Evolutionary conservation across 2,113 vertebrate genomes (phyloP), one percentile per base, ranked within the genome.

Genomic region (Calidris pugnax): DNA sequence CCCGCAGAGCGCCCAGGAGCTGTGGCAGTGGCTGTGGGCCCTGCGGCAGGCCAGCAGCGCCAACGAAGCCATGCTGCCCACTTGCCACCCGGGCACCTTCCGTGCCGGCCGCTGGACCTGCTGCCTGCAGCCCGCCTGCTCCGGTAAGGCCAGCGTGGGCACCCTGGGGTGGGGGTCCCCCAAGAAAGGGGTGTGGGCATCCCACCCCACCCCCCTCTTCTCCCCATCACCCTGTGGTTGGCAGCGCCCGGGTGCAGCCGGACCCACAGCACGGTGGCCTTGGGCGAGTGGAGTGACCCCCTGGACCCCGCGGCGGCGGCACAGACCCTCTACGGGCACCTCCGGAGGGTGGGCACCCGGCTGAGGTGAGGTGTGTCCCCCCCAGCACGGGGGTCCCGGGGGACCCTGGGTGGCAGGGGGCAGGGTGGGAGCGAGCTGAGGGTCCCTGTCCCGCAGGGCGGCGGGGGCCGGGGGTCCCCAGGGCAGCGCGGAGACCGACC

Each of bases 11-110:
- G 97, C 99, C 74, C 99, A 99, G 32, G 99, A 99, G 84, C 97
- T 99, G 95, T 99, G 99, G 96, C 99, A 99, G 90, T 99, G 99
- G 99, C 98, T 99, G 60, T 99, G 99, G 4, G 99, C 98, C 0
- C 95, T 99, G 97, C 98, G 99, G 48, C 99, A 98, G 93, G 98
- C 98, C 97, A 99, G 98, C 91, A 98, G 99, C 32, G 96, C 98
- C 96, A 99, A 99, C 32, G 96, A 98, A 28, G 96, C 89, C 94
- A 98, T 98, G 98, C 97, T 99, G 96, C 98, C 98, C 45, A 95
- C 97, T 35, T 99, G 98, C 95, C 99, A 99, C 93, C 98, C 98
- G 0, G 99, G 99, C 41, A 97, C 98, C 80, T 98, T 98, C 98
- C 98, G 98, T 5, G 84, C 98, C 9, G 94, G 97, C 59, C 98